Conservation (phyloP, 2,113 vertebrate species). For the Thinocorus orbignyianus region DNA sequence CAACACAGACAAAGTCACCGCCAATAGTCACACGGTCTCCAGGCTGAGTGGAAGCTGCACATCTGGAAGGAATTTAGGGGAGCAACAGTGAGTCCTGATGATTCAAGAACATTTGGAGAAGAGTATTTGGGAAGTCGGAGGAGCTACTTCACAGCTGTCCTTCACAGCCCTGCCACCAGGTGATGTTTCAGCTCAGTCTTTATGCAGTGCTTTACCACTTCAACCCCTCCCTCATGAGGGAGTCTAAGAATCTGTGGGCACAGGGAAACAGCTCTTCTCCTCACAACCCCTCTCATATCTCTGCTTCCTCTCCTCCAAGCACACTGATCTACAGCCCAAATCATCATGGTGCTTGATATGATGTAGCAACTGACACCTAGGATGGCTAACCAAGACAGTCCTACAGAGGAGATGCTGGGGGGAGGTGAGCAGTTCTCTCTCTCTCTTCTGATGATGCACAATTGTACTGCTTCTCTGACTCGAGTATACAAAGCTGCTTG, state of each 20-base stretch:
- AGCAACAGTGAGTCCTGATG: not conserved
- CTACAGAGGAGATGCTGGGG: not conserved
- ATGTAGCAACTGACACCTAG: constrained; percentile 6
- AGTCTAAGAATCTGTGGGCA: not conserved
- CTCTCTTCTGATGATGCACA: not conserved
- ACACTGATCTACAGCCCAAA: not conserved
- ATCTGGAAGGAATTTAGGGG: not conserved
- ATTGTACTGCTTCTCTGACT: not conserved
- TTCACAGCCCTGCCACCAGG: not conserved
- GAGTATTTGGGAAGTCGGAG: not conserved
- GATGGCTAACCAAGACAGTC: not conserved
- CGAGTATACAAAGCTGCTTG: not conserved
- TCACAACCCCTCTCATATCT: not conserved
- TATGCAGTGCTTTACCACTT: not conserved
- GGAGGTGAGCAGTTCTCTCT: not conserved
- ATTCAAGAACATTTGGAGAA: not conserved
- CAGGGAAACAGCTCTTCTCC: constrained; percentile 7
- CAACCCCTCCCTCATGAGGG: rapidly evolving
- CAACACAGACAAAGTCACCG: constrained; percentile 35
- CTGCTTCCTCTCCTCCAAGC: not conserved
- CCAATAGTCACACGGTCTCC: constrained; percentile 24
- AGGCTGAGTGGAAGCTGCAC: constrained; percentile 34
- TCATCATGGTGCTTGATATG: constrained; percentile 24
- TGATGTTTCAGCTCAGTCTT: not conserved
- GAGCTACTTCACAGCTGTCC: not conserved